Conservation (phyloP, 1,140 invertebrate species). For the Heliothis subflexa region DNA sequence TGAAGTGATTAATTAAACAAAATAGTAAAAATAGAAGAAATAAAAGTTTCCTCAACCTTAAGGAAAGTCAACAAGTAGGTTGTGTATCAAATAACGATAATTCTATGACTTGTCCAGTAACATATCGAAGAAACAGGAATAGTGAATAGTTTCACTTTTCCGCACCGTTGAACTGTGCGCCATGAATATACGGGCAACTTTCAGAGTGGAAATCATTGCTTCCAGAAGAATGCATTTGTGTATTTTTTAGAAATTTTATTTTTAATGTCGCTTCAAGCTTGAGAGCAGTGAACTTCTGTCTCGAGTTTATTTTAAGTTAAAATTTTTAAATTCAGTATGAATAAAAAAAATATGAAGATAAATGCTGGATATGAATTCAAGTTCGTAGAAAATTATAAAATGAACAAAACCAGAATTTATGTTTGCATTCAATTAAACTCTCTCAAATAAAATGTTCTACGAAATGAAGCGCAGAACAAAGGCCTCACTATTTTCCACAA, state of each 20-base stretch:
- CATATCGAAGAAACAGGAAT: conserved; percentile 59
- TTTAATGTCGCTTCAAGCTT: conserved; percentile 52
- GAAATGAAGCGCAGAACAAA: background rate
- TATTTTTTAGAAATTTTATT: conserved; percentile 53
- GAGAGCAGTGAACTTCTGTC: conserved; percentile 46
- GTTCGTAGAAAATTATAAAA: too few species aligned
- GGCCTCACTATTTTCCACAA: conserved; percentile 3
- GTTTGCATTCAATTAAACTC: background rate
- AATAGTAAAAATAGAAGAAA: too few species aligned
- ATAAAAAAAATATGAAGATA: conserved; percentile 2
- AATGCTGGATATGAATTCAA: background rate
- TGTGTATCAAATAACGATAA: background rate
- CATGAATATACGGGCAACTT: conserved; percentile 79
- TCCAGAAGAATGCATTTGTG: conserved; percentile 56
- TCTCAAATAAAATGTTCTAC: background rate
- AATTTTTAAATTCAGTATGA: conserved; percentile 10
- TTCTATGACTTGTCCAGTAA: conserved; percentile 46
- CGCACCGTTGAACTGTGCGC: conserved; percentile 76
- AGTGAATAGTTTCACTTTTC: conserved; percentile 84
- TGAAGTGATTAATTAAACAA: too few species aligned
- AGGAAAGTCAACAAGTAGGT: too few species aligned
- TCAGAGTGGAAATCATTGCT: conserved; percentile 75
- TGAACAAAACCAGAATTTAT: too few species aligned
- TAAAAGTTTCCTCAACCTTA: too few species aligned
- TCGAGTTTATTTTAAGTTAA: conserved; percentile 39